Conservation (phyloP, 2,888 invertebrate genomes). For the Dioctria rufipes region DNA sequence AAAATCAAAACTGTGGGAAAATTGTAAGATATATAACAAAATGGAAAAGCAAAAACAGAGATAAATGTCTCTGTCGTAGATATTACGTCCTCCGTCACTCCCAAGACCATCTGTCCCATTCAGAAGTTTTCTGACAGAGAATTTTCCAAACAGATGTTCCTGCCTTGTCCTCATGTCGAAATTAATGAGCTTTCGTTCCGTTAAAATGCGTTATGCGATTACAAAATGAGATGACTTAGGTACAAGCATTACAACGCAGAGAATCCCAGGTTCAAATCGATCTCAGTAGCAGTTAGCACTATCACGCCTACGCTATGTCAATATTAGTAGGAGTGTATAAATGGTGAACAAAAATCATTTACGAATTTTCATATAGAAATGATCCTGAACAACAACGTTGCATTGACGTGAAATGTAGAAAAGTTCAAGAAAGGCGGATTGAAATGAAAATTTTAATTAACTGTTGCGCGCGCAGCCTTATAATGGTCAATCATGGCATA, state of each 20-base stretch:
- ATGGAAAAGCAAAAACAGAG: slow-evolving; percentile 40
- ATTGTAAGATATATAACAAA: slow-evolving; percentile 12
- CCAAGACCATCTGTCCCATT: slow-evolving; percentile 51
- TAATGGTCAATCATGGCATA: no score
- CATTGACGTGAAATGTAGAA: no score
- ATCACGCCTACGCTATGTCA: no score
- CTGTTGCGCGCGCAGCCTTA: no score
- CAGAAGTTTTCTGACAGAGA: slow-evolving; percentile 48
- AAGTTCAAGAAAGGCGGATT: no score
- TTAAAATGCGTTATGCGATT: slow-evolving; percentile 53
- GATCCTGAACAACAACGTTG: no score
- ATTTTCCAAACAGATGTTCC: slow-evolving; percentile 56
- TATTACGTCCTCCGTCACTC: slow-evolving; percentile 37
- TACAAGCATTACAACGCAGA: not conserved
- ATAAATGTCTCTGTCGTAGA: slow-evolving; percentile 43
- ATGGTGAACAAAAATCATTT: no score
- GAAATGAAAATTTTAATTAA: no score
- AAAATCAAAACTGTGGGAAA: slow-evolving; percentile 46
- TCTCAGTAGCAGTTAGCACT: not conserved
- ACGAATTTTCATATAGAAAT: no score
- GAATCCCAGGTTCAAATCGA: slow-evolving; percentile 9
- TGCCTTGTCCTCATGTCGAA: slow-evolving; percentile 55
- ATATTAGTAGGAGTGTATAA: no score
- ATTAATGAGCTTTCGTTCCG: slow-evolving; percentile 55
- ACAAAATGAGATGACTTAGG: slow-evolving; percentile 43